A percentile compares a stretch with the other conserved stretches of the same genome.
phyloP scores from a whole-genome alignment of 2,113 vertebrate species.

The Mastomys natalensis region DNA sequence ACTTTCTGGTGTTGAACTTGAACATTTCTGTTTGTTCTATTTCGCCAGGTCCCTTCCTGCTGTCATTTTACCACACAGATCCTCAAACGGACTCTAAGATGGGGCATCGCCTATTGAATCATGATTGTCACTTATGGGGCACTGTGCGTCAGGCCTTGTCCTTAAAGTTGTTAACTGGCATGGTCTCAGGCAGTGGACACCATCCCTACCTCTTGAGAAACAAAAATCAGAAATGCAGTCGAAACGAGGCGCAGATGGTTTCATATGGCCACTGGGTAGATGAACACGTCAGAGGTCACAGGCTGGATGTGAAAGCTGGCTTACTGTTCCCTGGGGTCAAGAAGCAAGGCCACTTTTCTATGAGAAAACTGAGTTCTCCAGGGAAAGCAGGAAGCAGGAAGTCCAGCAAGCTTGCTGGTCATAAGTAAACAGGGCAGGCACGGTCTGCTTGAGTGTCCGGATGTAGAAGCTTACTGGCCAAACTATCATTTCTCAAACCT shows the following conservation, averaged over 20 bases:
- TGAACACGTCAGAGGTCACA: background rate
- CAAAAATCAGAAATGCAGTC: background rate
- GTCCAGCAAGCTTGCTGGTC: background rate
- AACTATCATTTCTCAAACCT: background rate
- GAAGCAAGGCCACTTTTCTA: background rate
- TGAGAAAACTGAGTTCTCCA: background rate
- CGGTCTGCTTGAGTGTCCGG: accelerated
- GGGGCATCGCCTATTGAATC: accelerated
- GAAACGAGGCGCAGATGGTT: background rate
- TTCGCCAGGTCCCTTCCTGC: background rate
- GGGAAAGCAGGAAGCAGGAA: too few relatives aligned
- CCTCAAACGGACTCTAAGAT: accelerated
- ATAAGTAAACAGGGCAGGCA: background rate
- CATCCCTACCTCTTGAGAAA: accelerated
- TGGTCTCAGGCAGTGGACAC: accelerated
- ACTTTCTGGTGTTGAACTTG: conserved; percentile 11
- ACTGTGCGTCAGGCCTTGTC: background rate
- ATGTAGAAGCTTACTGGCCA: background rate
- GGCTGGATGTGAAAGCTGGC: background rate
- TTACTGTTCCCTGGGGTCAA: background rate
- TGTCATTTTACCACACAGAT: background rate
- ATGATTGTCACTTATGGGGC: accelerated
- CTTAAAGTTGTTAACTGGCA: accelerated
- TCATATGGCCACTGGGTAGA: background rate
- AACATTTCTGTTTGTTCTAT: conserved; percentile 22